phyloP scores from a whole-genome alignment of 2,888 invertebrate species.

The Apotomis betuletana region DNA sequence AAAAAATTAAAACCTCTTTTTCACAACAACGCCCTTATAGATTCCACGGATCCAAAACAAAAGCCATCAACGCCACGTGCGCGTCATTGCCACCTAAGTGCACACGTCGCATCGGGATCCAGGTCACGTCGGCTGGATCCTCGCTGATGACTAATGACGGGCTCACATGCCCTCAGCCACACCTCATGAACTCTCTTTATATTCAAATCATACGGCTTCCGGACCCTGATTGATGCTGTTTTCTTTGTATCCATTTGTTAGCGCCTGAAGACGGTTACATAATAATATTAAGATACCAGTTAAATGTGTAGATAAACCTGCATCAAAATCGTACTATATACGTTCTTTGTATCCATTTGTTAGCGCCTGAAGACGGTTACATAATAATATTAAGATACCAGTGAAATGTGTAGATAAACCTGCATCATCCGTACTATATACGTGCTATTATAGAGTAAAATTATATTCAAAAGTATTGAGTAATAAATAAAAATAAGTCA shows the following conservation, averaged over 20 bases:
- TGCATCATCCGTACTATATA: not conserved
- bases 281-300: conserved; percentile 5
- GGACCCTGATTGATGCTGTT: conserved; percentile 79
- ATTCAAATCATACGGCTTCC: conserved; percentile 81
- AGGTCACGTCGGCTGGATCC: conserved; percentile 67
- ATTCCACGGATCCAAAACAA: conserved; percentile 25
- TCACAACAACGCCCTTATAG: not conserved
- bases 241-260: conserved; percentile 75
- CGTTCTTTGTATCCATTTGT: conserved; percentile 76
- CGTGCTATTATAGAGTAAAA: too few relatives aligned
- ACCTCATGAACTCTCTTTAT: conserved; percentile 73
- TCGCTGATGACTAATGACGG: conserved; percentile 81
- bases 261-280: conserved; percentile 62
- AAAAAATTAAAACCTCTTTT: not conserved
- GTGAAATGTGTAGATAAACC: not conserved
- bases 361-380: conserved; percentile 64
- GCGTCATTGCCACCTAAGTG: conserved; percentile 56
- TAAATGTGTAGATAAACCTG: not conserved
- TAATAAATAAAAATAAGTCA: too few relatives aligned
- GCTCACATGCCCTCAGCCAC: conserved; percentile 71
- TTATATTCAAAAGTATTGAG: too few relatives aligned
- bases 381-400: conserved; percentile 31
- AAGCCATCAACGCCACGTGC: conserved; percentile 42
- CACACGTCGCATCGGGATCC: conserved; percentile 62
- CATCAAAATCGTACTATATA: not conserved